These are phyloP conservation scores for Beaufortia kweichowensis DNA, from an alignment of 2,113 vertebrate species.

Conservation along the genomic window DNA sequence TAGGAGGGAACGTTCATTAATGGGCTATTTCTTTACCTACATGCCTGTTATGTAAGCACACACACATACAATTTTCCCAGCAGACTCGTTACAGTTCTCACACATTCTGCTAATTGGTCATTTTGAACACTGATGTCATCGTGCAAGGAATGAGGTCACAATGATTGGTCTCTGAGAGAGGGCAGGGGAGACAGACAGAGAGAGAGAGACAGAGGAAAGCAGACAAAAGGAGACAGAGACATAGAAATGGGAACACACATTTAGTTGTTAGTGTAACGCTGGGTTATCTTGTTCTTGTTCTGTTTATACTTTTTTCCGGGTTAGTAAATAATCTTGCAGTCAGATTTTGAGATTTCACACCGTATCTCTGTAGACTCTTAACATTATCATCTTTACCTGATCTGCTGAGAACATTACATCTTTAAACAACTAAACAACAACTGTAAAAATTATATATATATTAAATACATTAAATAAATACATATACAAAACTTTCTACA, in stretches of 20 bases:
- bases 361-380: too few species aligned
- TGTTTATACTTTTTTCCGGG: too few species aligned
- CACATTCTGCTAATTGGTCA: constrained; percentile 36
- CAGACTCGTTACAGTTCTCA: constrained; percentile 34
- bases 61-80: constrained; percentile 24
- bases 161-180: constrained; percentile 40
- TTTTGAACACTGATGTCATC: constrained; percentile 46
- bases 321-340: neutral
- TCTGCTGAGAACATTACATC: too few species aligned
- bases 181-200: constrained; percentile 50
- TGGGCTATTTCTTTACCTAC: constrained; percentile 22
- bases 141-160: constrained; percentile 33
- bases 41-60: constrained; percentile 14
- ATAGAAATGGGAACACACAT: neutral
- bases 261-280: neutral
- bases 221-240: neutral
- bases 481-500: too few species aligned
- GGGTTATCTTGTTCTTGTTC: too few species aligned
- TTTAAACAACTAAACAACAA: too few species aligned
- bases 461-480: too few species aligned
- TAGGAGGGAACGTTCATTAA: constrained; percentile 26
- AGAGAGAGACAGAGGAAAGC: constrained; percentile 46
- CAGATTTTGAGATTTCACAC: neutral
- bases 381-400: too few species aligned
- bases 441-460: too few species aligned